Base-by-base conservation (phyloP, 2,113 vertebrate species). In the Psophia crepitans region DNA sequence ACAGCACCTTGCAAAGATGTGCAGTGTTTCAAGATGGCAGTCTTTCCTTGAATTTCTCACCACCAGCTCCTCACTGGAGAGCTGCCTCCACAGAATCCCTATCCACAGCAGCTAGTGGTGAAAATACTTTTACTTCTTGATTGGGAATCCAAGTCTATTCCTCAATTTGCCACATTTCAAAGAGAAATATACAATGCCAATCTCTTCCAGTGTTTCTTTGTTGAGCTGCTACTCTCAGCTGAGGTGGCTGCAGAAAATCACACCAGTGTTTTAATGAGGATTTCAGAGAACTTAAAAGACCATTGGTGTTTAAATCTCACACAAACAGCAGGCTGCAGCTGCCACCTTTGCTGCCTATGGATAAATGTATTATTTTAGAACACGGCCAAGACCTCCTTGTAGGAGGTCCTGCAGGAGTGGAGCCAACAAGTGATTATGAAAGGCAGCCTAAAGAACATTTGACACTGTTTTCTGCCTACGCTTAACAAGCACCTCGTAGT, bases 361-460 rank as follows among this genome's bases (percentile, higher is more conserved):
- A 84, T 95, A 95, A 88, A 93, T 58, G 66, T 94, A 94, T 96
- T 94, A 93, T 96, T 93, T 95, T 65, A 95, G 89, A 96, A 79
- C 61, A 86, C 75, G 65, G 83, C 89, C 93, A 88, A 91, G 95
- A 95, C 56, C 75, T 96, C 95, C 91, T 96, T 84, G 96, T 83
- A 80, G 86, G 78, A 92, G 84, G 82, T 96, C 94, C 27, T 46
- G 43, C 82, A 92, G 94, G 70, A 97, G 44, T 79, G 60, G 71
- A 89, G 87, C 95, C 96, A 97, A 84, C 32, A 90, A 95, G 39
- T 46, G 87, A 96, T 92, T 96, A 97, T 90, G 69, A 91, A 92
- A 98, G 94, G 87, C 68, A 94, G 90, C 84, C 87, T 66, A 57
- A 91, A 94, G 96, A 97, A 93, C 88, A 95, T 96, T 97, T 84